phyloP scores from a whole-genome alignment of 1,140 invertebrate genomes.

The Mizuhopecten yessoensis region DNA sequence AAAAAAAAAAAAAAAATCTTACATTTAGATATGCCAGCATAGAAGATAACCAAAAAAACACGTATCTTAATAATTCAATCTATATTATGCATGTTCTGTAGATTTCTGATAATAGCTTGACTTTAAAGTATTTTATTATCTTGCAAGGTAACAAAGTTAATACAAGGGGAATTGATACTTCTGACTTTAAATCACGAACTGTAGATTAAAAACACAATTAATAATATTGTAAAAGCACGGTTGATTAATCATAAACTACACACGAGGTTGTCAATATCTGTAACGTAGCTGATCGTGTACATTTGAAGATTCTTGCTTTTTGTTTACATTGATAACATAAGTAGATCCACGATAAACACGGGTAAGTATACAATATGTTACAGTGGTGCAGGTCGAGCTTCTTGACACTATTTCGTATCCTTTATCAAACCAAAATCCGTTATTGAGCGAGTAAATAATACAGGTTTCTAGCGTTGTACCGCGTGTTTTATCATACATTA shows the following conservation, averaged over 20 bases:
- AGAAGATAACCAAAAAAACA: too few relatives aligned
- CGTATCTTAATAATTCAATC: too few relatives aligned
- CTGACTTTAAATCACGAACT: background rate
- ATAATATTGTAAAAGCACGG: background rate
- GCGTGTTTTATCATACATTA: background rate
- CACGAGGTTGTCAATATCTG: background rate
- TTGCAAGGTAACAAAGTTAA: background rate
- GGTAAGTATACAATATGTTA: background rate
- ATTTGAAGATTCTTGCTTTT: background rate
- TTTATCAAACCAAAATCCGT: background rate
- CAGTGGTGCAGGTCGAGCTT: background rate
- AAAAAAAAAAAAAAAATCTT: too few relatives aligned
- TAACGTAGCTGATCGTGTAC: background rate
- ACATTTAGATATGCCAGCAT: too few relatives aligned
- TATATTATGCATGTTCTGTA: background rate
- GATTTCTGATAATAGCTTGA: background rate
- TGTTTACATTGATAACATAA: background rate
- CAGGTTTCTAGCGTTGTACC: background rate
- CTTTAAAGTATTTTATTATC: too few relatives aligned
- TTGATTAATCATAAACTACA: constrained; percentile 2
- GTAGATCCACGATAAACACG: background rate
- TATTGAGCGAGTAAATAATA: background rate
- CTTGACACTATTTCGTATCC: background rate
- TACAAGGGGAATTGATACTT: background rate
- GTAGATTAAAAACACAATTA: background rate